Evolutionary conservation across 2,888 invertebrate species (phyloP).

Genomic region (Dinocampus coccinellae): DNA sequence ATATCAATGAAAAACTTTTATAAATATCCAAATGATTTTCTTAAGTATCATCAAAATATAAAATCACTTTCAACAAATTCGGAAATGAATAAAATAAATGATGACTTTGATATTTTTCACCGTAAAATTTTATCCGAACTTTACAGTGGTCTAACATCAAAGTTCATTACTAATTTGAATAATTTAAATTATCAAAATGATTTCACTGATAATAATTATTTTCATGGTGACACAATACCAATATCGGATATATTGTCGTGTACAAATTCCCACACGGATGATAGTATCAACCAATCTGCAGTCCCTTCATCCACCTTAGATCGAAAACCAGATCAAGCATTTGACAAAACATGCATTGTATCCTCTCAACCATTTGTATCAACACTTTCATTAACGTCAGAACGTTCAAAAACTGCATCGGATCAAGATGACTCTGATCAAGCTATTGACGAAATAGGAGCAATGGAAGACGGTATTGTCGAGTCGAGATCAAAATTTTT

Average conservation of each 20-base stretch:
- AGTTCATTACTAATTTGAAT: not conserved
- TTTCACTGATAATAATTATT: not conserved
- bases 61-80: too few species aligned
- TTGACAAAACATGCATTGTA: not conserved
- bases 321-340: not conserved
- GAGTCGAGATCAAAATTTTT: conserved; percentile 50
- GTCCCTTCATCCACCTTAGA: not conserved
- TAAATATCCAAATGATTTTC: too few species aligned
- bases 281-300: not conserved
- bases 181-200: not conserved
- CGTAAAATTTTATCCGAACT: not conserved
- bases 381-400: conserved; percentile 32
- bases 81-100: conserved; percentile 15
- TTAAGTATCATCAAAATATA: too few species aligned
- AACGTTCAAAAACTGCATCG: conserved; percentile 45
- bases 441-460: conserved; percentile 52
- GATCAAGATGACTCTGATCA: conserved; percentile 51
- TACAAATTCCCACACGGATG: not conserved
- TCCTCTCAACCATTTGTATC: conserved; percentile 25
- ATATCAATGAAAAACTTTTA: conserved; percentile 50
- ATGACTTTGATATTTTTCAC: not conserved
- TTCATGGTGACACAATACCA: not conserved
- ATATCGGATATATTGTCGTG: not conserved
- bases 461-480: conserved; percentile 45
- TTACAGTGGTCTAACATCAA: not conserved